phyloP scores from a whole-genome alignment of 2,888 invertebrate species.

The Lissocephala sabroskyi region DNA sequence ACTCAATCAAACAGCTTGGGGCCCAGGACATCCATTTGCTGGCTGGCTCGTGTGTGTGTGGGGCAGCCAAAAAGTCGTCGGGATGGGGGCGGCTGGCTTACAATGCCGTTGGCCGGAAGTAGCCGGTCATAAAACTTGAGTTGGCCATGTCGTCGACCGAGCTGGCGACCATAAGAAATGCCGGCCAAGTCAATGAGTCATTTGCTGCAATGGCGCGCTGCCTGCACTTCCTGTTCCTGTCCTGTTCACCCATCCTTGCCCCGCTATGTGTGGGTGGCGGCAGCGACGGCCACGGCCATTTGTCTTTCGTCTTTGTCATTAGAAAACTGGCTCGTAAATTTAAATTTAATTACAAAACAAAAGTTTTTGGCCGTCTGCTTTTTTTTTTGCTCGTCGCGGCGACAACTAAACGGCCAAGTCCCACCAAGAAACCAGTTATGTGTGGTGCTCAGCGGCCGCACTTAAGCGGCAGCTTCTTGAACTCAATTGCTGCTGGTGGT shows the following conservation, averaged over 20 bases:
- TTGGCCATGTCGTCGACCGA: too few species aligned
- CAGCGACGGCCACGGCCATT: slow-evolving; percentile 36
- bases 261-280: slow-evolving; percentile 24
- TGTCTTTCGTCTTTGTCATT: slow-evolving; percentile 57
- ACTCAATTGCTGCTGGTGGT: not conserved
- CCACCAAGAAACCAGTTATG: not conserved
- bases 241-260: too few species aligned
- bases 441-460: not conserved
- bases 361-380: slow-evolving; percentile 10
- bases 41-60: not conserved
- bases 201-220: slow-evolving; percentile 46
- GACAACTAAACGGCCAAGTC: not conserved
- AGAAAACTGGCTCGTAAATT: slow-evolving; percentile 57
- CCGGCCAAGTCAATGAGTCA: slow-evolving; percentile 61
- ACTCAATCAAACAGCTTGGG: slow-evolving; percentile 52
- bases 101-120: slow-evolving; percentile 60
- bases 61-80: slow-evolving; percentile 22
- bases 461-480: not conserved
- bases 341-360: slow-evolving; percentile 56
- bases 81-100: slow-evolving; percentile 2
- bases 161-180: slow-evolving; percentile 39
- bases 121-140: slow-evolving; percentile 64
- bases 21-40: slow-evolving; percentile 15
- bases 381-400: slow-evolving; percentile 5
- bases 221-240: slow-evolving; percentile 14